Evolutionary conservation across 2,113 vertebrate species (phyloP), one percentile per base, ranked within the genome.

Genomic region (Chunga burmeisteri): DNA sequence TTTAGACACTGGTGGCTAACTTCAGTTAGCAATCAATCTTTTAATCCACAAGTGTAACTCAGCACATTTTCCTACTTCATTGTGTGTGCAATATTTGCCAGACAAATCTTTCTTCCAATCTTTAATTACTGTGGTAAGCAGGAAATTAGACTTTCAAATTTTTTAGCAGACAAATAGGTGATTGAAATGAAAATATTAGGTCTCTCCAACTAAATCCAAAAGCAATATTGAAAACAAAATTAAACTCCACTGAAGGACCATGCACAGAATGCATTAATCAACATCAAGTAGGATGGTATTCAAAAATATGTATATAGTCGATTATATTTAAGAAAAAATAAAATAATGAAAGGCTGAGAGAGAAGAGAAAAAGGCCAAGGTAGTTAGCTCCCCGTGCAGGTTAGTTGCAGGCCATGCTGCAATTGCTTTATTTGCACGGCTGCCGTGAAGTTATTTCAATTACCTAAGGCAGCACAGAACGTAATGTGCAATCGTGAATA

Each of bases 41-140:
- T 53, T 75, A 75, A 94, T 77, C 30, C 52, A 72, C 16, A 72
- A 62, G 30, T 14, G 10, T 49, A 75, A 65, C 36, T 68, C 61
- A 58, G 66, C 80, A 89, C 52, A 80, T 89, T 89, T 68, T 79
- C 52, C 61, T 79, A 10, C 49, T 92, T 89, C 36, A 75, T 7
- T 29, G 36, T 6, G 2, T 11, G 7, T 13, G 34, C 68, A 61
- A 25, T 65, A 91, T 58, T 92, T 87, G 30, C 65, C 75, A 81
- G 53, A n/a, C 27, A 91, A 93, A 79, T 80, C 86, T 93, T 81
- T 71, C 42, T 84, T 88, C 36, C 86, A 34, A 79, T 92, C 86
- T 88, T 93, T 91, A 90, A 91, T 89, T 71, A 81, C 27, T 25
- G 13, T n/a, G 56, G 65, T 74, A 40, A 32, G 44, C 44, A 78